Conservation (phyloP, 2,797 vertebrate genomes). For the Agapornis canus region DNA sequence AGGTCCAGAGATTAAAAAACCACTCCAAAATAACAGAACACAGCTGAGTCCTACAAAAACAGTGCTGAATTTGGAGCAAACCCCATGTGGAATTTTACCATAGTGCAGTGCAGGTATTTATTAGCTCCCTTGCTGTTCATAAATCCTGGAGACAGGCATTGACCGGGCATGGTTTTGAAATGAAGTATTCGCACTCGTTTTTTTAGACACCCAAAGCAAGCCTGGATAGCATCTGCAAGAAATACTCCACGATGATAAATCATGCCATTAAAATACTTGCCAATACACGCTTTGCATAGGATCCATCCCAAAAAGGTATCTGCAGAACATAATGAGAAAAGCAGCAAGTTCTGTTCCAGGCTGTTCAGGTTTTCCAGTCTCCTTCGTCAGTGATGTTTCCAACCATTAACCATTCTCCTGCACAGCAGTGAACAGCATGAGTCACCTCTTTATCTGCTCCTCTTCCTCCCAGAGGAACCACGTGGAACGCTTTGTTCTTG, state of each 20-base stretch:
- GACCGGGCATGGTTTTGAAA: neutral
- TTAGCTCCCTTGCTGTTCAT: neutral
- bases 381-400: neutral
- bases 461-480: slow-evolving; percentile 23
- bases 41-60: neutral
- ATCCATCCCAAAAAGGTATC: neutral
- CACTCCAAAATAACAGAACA: neutral
- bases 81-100: neutral
- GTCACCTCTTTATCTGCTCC: slow-evolving; percentile 51
- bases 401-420: slow-evolving; percentile 34
- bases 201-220: neutral
- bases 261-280: neutral
- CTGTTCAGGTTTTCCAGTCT: slow-evolving; percentile 4
- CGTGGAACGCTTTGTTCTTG: neutral
- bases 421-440: slow-evolving; percentile 42
- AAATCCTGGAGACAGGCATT: neutral
- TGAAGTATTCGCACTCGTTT: neutral
- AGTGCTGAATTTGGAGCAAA: neutral
- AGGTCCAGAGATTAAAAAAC: neutral
- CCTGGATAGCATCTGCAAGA: neutral
- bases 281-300: neutral
- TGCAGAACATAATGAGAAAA: neutral
- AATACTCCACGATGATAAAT: neutral
- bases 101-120: neutral
- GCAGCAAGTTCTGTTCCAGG: neutral